A percentile compares a stretch with the other conserved stretches of the same genome.
Conservation (phyloP, 2,888 invertebrate genomes). For the Ceriagrion tenellum region DNA sequence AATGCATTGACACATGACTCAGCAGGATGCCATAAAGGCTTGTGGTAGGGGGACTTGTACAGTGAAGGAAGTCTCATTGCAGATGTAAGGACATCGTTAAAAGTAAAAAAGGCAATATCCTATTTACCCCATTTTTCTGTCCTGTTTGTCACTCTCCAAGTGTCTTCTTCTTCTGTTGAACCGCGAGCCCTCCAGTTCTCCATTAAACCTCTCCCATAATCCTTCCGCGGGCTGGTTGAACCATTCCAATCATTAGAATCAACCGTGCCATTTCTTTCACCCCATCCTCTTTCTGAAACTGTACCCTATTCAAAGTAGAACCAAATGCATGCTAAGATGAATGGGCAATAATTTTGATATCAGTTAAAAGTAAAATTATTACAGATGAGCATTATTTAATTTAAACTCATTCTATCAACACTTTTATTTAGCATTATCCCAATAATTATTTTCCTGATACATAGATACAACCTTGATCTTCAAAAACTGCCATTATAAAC, state of each 20-base stretch:
- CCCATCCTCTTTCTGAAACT: conserved; percentile 80
- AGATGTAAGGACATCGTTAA: too few relatives aligned
- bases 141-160: conserved; percentile 51
- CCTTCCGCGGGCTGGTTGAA: conserved; percentile 81
- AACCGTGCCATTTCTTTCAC: conserved; percentile 79
- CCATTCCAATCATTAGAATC: conserved; percentile 80
- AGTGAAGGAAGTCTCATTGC: too few relatives aligned
- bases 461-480: too few relatives aligned
- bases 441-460: too few relatives aligned
- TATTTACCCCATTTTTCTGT: conserved; percentile 81
- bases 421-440: too few relatives aligned
- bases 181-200: conserved; percentile 80
- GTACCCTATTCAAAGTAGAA: conserved; percentile 76
- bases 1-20: too few relatives aligned
- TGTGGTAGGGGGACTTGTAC: neutral
- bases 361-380: conserved; percentile 70
- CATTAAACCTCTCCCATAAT: conserved; percentile 77
- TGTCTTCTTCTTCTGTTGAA: conserved; percentile 78
- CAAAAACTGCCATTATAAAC: too few relatives aligned
- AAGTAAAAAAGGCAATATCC: neutral
- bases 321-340: conserved; percentile 73
- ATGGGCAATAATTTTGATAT: conserved; percentile 75
- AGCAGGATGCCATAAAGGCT: too few relatives aligned
- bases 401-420: too few relatives aligned
- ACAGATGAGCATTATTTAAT: too few relatives aligned